These are phyloP conservation scores for Anthopleura xanthogrammica DNA, from an alignment of 92 coral and sea anemone genomes.

Conservation along the genomic window DNA sequence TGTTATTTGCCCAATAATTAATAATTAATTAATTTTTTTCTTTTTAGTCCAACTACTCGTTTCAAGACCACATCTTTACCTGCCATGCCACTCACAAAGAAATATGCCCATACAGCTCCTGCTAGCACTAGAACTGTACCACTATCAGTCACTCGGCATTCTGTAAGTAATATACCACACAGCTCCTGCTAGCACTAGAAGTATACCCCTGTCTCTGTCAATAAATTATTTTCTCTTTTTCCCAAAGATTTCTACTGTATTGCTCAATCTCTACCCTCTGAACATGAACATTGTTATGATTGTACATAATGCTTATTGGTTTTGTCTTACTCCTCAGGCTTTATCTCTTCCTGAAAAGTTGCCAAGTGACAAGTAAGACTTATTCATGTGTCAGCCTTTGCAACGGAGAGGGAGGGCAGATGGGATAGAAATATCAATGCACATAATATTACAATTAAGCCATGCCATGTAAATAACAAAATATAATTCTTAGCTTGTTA, in stretches of 20 bases:
- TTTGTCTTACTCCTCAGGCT: constrained; percentile 6
- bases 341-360: constrained; percentile 36
- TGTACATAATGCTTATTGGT: background rate
- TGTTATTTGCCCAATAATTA: no score
- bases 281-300: no score
- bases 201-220: no score
- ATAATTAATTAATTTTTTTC: background rate
- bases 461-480: no score
- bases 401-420: background rate
- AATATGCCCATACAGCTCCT: constrained; percentile 57
- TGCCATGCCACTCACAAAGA: constrained; percentile 70
- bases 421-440: background rate
- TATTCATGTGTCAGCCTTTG: background rate
- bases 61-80: constrained; percentile 77
- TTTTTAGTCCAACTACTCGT: constrained; percentile 62
- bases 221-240: no score
- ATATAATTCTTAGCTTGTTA: background rate
- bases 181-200: no score
- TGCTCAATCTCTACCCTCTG: no score
- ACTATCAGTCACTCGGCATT: constrained; percentile 48
- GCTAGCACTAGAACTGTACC: constrained; percentile 75
- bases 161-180: no score
- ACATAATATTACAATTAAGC: no score
- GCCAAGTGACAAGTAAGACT: constrained; percentile 31
- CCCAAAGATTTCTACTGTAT: no score